A percentile compares a stretch with the other conserved stretches of the same genome.
Conservation (phyloP, 2,888 invertebrate genomes). For the Alsophila aescularia region DNA sequence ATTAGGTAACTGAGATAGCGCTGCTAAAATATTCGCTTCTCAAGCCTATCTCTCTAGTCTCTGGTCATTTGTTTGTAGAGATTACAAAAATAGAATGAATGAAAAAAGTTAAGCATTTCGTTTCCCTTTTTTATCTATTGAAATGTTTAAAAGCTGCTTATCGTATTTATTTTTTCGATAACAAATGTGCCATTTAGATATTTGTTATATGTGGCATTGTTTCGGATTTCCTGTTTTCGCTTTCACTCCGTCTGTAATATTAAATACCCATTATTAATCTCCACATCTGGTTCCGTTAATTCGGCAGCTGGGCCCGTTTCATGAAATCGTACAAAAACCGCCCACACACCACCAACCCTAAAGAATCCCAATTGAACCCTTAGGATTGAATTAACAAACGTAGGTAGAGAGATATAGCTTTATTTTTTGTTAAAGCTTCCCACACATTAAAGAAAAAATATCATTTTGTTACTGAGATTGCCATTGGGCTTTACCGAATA, state of each 20-base stretch:
- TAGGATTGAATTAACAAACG: slow-evolving; percentile 51
- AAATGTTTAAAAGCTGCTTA: background rate
- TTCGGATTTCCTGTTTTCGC: background rate
- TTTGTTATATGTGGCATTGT: background rate
- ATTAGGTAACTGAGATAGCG: slow-evolving; percentile 25
- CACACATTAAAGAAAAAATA: too few species aligned
- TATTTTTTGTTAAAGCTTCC: slow-evolving; percentile 37
- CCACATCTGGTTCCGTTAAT: slow-evolving; percentile 59
- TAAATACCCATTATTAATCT: slow-evolving; percentile 27
- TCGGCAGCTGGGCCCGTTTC: slow-evolving; percentile 55
- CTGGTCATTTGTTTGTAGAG: slow-evolving; percentile 23
- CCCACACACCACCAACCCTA: slow-evolving; percentile 45
- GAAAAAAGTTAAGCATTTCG: slow-evolving; percentile 8
- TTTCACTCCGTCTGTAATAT: slow-evolving; percentile 1
- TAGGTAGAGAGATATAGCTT: slow-evolving; percentile 43
- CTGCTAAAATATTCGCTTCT: slow-evolving; percentile 22
- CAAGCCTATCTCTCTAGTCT: slow-evolving; percentile 23
- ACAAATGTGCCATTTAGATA: background rate
- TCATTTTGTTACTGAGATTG: too few species aligned
- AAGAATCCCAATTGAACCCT: slow-evolving; percentile 58
- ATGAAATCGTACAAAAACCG: slow-evolving; percentile 46
- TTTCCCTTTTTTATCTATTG: slow-evolving; percentile 5
- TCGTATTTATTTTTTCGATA: background rate
- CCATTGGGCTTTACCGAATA: too few species aligned
- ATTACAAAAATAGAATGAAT: slow-evolving; percentile 25